Percentiles rank a stretch among this genome's conserved stretches.
Evolutionary conservation across 2,797 vertebrate genomes (phyloP).

Genomic region (Cyclura pinguis): DNA sequence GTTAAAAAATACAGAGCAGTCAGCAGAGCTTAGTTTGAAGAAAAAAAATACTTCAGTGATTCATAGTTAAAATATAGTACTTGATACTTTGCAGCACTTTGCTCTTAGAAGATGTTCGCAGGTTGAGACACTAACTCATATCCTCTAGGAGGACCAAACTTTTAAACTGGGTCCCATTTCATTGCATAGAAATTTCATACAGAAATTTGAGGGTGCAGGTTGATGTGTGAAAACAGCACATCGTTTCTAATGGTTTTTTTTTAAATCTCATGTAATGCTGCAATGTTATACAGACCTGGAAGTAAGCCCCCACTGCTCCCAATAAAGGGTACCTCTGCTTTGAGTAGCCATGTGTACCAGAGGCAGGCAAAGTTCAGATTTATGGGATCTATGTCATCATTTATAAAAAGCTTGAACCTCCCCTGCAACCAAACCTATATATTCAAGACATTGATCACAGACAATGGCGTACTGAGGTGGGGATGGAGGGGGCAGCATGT

Average conservation of each 20-base stretch:
- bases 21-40: slow-evolving; percentile 23
- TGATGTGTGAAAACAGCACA: not conserved
- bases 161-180: slow-evolving; percentile 38
- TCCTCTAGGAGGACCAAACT: slow-evolving; percentile 56
- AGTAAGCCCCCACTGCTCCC: not conserved
- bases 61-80: slow-evolving; percentile 38
- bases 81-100: slow-evolving; percentile 33
- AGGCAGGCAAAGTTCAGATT: not conserved
- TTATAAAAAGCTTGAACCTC: not conserved
- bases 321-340: not conserved
- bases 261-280: not conserved
- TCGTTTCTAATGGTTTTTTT: too few species aligned
- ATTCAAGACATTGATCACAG: not conserved
- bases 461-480: too few species aligned
- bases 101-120: slow-evolving; percentile 39
- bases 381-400: not conserved
- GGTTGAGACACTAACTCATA: slow-evolving; percentile 33
- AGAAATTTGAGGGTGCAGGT: not conserved
- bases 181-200: not conserved
- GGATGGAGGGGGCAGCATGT: too few species aligned
- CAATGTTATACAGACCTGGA: not conserved
- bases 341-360: not conserved
- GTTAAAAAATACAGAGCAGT: slow-evolving; percentile 45
- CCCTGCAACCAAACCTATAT: not conserved
- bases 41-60: slow-evolving; percentile 26